Conservation (phyloP, 1,140 invertebrate species). For the Oncopodura yosiiana region DNA sequence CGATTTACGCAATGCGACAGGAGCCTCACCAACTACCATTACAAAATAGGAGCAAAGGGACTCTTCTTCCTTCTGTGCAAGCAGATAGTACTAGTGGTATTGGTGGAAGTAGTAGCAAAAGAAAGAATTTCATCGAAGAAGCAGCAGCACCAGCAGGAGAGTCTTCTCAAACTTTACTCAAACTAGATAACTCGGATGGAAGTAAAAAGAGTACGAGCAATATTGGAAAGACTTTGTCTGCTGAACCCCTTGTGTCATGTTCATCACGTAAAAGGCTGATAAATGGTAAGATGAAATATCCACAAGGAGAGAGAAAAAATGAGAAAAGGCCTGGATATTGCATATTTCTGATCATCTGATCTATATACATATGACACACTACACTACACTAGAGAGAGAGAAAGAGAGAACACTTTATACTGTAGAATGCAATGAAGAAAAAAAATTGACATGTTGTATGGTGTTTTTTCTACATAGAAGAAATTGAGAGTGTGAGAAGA, state of each 20-base stretch:
- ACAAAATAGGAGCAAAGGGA: constrained; percentile 24
- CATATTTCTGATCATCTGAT: too few species aligned
- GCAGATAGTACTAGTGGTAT: constrained; percentile 16
- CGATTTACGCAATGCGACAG: constrained; percentile 35
- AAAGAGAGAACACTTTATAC: too few species aligned
- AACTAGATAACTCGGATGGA: background rate
- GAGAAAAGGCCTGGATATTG: too few species aligned
- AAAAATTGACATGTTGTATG: too few species aligned
- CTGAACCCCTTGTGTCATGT: constrained; percentile 20
- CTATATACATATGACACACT: too few species aligned
- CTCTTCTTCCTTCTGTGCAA: constrained; percentile 26
- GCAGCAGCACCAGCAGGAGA: background rate
- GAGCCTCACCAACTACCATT: constrained; percentile 18
- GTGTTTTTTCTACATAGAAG: too few species aligned
- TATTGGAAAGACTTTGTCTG: background rate
- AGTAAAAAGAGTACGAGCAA: background rate
- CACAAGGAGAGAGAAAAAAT: too few species aligned
- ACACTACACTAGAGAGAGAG: too few species aligned
- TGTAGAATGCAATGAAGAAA: too few species aligned
- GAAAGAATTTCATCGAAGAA: too few species aligned
- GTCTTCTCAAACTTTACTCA: background rate
- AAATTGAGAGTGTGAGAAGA: too few species aligned
- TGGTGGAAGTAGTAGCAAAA: too few species aligned
- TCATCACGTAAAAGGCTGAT: constrained; percentile 26
- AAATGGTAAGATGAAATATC: constrained; percentile 16